Base-by-base conservation (phyloP, 2,888 invertebrate genomes). In the Meteorus cinctellus region DNA sequence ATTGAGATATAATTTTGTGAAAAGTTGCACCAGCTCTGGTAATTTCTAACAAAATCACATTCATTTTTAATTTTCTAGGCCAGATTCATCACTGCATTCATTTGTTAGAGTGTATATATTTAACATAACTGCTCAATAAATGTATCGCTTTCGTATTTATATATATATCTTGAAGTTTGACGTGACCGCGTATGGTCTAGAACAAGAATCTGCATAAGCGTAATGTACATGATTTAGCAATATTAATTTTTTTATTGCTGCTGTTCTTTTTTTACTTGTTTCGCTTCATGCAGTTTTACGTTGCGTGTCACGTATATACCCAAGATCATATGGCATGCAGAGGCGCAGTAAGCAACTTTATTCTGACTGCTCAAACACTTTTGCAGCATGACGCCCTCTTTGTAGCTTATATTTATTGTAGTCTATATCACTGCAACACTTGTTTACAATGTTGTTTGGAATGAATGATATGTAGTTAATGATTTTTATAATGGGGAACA, bases 341-440 rank as follows among this genome's bases (percentile, higher is more conserved):
- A 59, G 68, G 68, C 45, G 68, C 41, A 68, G 51, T 31, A 59
- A 59, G 59, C 55, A 19, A 70, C 29, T 55, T 70, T 70, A 70
- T 70, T 70, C 34, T 59, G 24, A 70, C 19, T 70, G 59, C 34
- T 70, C n/a, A 24, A 34, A 34, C 69, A 55, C 19, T 55, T 59
- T 59, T 59, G 51, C 19, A 51, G 59, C 59, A 51, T 55, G 27
- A 70, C 59, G 59, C 48, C 59, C 48, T 70, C 34, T 59, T 36
- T 36, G 16, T 24, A 31, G 19, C 14, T 27, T 34, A 70, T 59
- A 65, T 41, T 31, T 19, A 34, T 31, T 34, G 19, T n/a, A 59
- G 48, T 41, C 12, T 12, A 48, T 27, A 24, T 29, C 5, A 4
- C 29, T 4, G 8, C 41, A 41, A 41, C 41, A 41, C 8, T 12